Evolutionary conservation across 2,113 vertebrate genomes (phyloP).

Genomic region (Cebidichthys violaceus): DNA sequence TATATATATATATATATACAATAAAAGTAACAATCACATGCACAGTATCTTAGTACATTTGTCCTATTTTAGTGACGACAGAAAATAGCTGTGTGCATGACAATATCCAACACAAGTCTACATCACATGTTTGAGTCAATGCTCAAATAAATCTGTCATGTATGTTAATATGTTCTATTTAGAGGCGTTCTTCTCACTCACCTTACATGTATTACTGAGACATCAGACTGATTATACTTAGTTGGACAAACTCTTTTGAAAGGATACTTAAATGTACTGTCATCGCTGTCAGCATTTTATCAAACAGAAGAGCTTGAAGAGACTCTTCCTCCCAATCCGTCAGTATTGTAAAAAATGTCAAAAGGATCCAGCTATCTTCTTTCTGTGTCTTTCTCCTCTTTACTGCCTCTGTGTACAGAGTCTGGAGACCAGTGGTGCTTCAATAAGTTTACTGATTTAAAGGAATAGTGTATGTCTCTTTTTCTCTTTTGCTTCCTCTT

Average conservation of each 20-base stretch:
- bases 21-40: neutral
- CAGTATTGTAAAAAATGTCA: neutral
- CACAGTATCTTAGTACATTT: neutral
- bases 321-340: constrained; percentile 23
- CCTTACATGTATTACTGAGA: neutral
- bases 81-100: neutral
- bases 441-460: constrained; percentile 67
- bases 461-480: constrained; percentile 40
- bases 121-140: neutral
- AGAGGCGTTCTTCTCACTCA: constrained; percentile 2
- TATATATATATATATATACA: no score
- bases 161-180: neutral
- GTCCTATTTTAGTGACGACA: neutral
- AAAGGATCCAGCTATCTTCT: constrained; percentile 5
- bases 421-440: constrained; percentile 50
- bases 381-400: constrained; percentile 22
- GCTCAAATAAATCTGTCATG: neutral
- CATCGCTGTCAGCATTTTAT: constrained; percentile 19
- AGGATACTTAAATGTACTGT: neutral
- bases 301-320: constrained; percentile 20
- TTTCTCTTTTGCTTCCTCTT: constrained; percentile 54
- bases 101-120: neutral
- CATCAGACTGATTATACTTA: constrained; percentile 21
- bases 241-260: neutral
- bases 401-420: constrained; percentile 16